These are phyloP conservation scores for Eurytoma californica DNA, from an alignment of 2,888 invertebrate genomes.

Conservation along the genomic window DNA sequence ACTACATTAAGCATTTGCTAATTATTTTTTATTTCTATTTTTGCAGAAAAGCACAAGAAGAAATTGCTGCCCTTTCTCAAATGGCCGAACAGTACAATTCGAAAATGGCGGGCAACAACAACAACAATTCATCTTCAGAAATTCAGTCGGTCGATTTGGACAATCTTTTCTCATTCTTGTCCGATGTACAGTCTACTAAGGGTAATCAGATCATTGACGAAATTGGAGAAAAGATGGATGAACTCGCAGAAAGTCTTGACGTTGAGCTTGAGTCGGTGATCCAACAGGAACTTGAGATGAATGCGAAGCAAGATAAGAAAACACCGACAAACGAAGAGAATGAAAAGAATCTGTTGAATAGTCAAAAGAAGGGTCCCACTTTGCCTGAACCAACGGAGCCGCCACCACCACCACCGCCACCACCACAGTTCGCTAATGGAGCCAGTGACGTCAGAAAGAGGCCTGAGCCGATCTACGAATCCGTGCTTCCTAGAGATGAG, in stretches of 20 bases:
- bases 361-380: conserved; percentile 78
- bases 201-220: conserved; percentile 85
- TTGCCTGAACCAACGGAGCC: conserved; percentile 87
- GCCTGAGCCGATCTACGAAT: conserved; percentile 88
- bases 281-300: conserved; percentile 76
- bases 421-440: conserved; percentile 72
- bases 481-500: conserved; percentile 85
- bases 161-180: conserved; percentile 92
- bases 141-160: conserved; percentile 90
- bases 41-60: conserved; percentile 82
- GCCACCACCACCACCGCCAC: conserved; percentile 82
- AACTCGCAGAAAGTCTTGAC: conserved; percentile 87
- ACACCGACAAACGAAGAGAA: conserved; percentile 42
- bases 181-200: conserved; percentile 82
- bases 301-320: conserved; percentile 54
- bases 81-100: conserved; percentile 85
- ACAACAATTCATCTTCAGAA: conserved; percentile 65
- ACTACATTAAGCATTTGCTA: background rate
- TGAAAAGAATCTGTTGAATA: conserved; percentile 59
- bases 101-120: conserved; percentile 74
- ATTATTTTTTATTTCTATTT: conserved; percentile 18
- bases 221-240: conserved; percentile 90
- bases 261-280: conserved; percentile 84
- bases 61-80: conserved; percentile 83
- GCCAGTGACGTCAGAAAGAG: conserved; percentile 42